phyloP scores from a whole-genome alignment of 1,140 invertebrate species.

The Lepidurus apus region DNA sequence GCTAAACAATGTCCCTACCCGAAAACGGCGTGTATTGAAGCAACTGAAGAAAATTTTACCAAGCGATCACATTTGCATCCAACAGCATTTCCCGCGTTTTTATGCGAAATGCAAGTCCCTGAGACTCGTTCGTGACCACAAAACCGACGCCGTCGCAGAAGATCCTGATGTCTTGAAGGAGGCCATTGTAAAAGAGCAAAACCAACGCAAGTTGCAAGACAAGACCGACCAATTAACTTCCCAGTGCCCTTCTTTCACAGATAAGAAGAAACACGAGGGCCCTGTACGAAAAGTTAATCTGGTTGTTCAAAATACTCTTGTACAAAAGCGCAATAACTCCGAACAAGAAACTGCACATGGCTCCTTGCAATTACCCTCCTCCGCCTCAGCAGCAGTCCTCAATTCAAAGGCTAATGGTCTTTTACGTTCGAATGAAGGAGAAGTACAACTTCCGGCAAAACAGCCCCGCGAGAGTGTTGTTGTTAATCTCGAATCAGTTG shows the following conservation, averaged over 20 bases:
- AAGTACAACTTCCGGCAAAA: neutral
- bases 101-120: conserved; percentile 27
- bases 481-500: too few relatives aligned
- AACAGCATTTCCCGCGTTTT: conserved; percentile 26
- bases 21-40: neutral
- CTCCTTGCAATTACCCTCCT: neutral
- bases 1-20: neutral
- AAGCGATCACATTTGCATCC: conserved; percentile 22
- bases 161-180: conserved; percentile 6
- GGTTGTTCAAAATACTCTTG: neutral
- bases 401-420: neutral
- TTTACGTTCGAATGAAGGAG: neutral
- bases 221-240: neutral
- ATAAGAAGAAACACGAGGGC: neutral
- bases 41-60: conserved; percentile 28
- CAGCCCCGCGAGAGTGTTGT: neutral
- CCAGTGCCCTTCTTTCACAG: neutral
- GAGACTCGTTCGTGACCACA: conserved; percentile 25
- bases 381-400: neutral
- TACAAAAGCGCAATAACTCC: neutral
- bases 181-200: conserved; percentile 3
- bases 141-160: conserved; percentile 3
- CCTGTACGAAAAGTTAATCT: neutral
- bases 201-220: neutral
- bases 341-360: neutral